These are phyloP conservation scores for Palloptera scutellata DNA, from an alignment of 2,888 invertebrate species.

Conservation along the genomic window DNA sequence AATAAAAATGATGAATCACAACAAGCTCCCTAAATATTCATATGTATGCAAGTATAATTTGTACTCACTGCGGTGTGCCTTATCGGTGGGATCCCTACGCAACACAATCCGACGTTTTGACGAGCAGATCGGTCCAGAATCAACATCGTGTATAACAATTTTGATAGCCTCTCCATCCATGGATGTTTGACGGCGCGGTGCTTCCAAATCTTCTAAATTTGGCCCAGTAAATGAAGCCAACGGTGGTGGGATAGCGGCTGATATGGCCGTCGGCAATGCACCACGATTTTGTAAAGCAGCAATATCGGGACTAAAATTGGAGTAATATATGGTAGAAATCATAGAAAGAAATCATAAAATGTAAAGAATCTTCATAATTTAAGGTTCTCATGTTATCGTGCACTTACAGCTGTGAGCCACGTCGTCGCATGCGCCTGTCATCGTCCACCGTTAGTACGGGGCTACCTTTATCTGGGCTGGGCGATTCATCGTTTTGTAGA, in stretches of 20 bases:
- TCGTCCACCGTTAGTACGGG: conserved; percentile 74
- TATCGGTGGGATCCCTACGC: conserved; percentile 81
- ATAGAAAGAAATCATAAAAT: neutral
- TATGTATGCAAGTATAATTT: neutral
- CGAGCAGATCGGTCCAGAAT: conserved; percentile 73
- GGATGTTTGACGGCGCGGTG: conserved; percentile 79
- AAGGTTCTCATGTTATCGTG: no score
- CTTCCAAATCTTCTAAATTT: conserved; percentile 71
- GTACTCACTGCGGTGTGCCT: conserved; percentile 84
- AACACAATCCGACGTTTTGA: conserved; percentile 79
- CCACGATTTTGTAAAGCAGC: conserved; percentile 70
- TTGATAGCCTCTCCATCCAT: conserved; percentile 92
- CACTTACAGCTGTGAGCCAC: conserved; percentile 86
- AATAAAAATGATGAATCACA: no score
- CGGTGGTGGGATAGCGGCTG: conserved; percentile 62
- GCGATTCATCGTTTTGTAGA: conserved; percentile 65
- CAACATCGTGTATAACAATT: conserved; percentile 92
- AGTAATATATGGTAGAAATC: neutral
- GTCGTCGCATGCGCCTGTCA: conserved; percentile 75
- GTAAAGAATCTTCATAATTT: neutral
- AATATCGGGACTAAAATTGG: conserved; percentile 74
- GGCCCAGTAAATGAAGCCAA: conserved; percentile 64
- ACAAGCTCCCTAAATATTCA: no score
- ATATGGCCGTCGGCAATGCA: conserved; percentile 65
- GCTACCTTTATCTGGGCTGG: conserved; percentile 67